Evolutionary conservation across 2,797 vertebrate species (phyloP).

Genomic region (Poecilia velifera): DNA sequence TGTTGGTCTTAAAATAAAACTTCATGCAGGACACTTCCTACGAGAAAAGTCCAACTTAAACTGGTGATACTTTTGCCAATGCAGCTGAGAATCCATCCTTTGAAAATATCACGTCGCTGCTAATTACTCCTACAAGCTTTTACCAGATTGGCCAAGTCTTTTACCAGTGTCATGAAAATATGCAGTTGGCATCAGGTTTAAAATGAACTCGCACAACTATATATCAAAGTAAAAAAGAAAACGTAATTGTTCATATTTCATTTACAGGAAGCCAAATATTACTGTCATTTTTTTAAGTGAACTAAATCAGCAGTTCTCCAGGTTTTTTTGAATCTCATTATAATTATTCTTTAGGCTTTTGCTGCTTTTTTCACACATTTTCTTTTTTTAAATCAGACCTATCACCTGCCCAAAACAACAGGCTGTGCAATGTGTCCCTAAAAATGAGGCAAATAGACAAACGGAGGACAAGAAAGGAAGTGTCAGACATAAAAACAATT

Average conservation of each 20-base stretch:
- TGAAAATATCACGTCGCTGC: neutral
- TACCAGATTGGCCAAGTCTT: neutral
- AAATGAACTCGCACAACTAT: neutral
- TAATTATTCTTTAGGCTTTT: neutral
- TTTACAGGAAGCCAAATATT: neutral
- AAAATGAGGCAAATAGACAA: neutral
- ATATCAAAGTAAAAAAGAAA: neutral
- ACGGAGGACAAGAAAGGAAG: neutral
- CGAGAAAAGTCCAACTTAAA: neutral
- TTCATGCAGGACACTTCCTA: neutral
- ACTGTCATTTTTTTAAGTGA: neutral
- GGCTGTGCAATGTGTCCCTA: neutral
- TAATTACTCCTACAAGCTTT: neutral
- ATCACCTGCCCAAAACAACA: neutral
- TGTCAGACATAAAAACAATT: neutral
- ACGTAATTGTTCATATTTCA: neutral
- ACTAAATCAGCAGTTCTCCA: neutral
- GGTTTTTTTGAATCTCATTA: neutral
- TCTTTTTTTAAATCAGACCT: neutral
- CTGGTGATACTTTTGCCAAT: neutral
- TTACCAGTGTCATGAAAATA: neutral
- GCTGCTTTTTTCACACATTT: neutral
- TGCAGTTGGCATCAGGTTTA: conserved; percentile 13
- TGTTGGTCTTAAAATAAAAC: neutral
- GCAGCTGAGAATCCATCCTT: neutral